Conservation (phyloP, 2,797 vertebrate species). For the Tokudaia tokunoshimensis region DNA sequence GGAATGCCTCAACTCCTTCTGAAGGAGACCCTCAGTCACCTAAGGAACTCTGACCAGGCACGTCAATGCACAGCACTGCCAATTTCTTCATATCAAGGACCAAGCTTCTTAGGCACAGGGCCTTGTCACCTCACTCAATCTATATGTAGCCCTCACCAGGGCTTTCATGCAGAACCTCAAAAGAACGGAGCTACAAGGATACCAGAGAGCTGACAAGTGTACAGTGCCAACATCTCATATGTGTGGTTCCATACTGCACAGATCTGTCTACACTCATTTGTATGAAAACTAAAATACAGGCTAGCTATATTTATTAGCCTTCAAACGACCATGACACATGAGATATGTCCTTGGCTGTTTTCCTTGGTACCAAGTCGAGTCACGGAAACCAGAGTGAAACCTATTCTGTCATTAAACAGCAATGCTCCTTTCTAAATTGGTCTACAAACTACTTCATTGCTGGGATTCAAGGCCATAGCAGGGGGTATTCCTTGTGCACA, state of each 20-base stretch:
- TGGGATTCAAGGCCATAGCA: background rate
- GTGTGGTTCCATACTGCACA: conserved; percentile 38
- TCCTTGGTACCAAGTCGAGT: conserved; percentile 7
- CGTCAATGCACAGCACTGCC: background rate
- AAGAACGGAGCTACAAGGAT: background rate
- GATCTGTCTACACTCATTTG: background rate
- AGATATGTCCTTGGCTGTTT: background rate
- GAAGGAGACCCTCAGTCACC: background rate
- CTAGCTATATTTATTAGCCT: background rate
- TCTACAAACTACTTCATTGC: background rate
- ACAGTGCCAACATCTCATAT: background rate
- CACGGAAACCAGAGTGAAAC: background rate
- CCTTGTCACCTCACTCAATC: background rate
- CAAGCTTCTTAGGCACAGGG: background rate
- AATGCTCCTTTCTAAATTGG: background rate
- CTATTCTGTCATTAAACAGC: background rate
- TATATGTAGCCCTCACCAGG: background rate
- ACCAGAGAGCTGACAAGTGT: background rate
- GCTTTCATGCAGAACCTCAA: background rate
- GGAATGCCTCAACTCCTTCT: background rate
- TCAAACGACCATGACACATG: background rate
- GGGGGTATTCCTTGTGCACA: fast-evolving
- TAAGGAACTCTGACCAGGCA: background rate
- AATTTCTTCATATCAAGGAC: background rate
- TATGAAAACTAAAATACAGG: background rate